Base-by-base conservation (phyloP, 2,888 invertebrate species). In the Beris morrisii region DNA sequence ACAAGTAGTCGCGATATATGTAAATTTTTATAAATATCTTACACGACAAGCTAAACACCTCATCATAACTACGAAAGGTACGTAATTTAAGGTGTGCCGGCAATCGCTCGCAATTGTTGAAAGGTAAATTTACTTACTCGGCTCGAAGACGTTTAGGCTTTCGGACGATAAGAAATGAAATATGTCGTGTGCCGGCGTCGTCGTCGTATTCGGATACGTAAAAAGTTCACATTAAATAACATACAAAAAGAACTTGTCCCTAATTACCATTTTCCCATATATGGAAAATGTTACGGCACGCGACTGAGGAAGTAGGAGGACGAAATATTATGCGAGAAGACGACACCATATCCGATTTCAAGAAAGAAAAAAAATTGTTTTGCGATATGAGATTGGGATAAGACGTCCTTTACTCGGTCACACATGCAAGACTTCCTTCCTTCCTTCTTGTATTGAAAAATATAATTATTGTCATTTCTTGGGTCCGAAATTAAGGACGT, bases 231-330 rank as follows among this genome's bases (percentile, higher is more conserved):
- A 9, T 38, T 38, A 38, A 5, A 38, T 7, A 38, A 48, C 30
- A 22, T 48, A n/a, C 9, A 32, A 48, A 59, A 50, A 11, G 12
- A 59, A 52, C 61, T 61, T 50, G 38, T 50, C 61, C 61, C 38
- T 64, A 53, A 64, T 64, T 64, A 64, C 44, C 54, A 64, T 64
- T 54, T 61, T 32, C 38, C 38, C 30, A 32, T 43, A 52, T 32
- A 50, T 3, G 22, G 22, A 52, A 50, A 50, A 52, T 50, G 22
- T 32, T 38, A n/a, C 61, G 64, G 54, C 64, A 64, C 64, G 64
- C 64, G 64, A 64, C 54, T 43, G 54, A 64, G 64, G 64, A 64
- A 64, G 64, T 64, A 64, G 54, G 64, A 64, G 64, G 64, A 64
- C 53, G 53, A 11, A 52, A 15, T 38, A 50, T 15, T 50, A 61